Evolutionary conservation across 2,113 vertebrate genomes (phyloP).

Genomic region (Gorsachius goisagi): DNA sequence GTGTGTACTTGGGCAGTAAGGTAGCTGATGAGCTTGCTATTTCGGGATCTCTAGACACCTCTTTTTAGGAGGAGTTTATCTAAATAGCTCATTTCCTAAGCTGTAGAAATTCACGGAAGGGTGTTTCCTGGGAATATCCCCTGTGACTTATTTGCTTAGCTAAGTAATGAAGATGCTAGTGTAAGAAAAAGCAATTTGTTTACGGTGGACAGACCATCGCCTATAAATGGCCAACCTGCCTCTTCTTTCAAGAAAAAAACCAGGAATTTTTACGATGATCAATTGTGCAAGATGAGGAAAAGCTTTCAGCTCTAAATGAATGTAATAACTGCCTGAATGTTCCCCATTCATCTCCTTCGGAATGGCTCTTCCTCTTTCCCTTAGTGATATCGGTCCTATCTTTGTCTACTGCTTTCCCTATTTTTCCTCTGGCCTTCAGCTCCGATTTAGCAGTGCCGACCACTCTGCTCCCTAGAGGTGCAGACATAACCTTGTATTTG

Average conservation of each 20-base stretch:
- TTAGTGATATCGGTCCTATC: not conserved
- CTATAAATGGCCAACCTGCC: not conserved
- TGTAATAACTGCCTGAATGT: not conserved
- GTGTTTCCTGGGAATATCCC: not conserved
- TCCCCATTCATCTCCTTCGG: not conserved
- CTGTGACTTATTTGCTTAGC: not conserved
- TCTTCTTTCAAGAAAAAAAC: not conserved
- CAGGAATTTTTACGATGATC: not conserved
- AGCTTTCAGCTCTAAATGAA: not conserved
- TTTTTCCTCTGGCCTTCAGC: not conserved
- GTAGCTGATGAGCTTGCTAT: not conserved
- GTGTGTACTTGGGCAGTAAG: not conserved
- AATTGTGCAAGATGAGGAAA: not conserved
- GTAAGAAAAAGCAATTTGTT: not conserved
- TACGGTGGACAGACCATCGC: not conserved
- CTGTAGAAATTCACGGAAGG: not conserved
- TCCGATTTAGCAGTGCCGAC: not conserved
- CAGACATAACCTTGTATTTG: not conserved
- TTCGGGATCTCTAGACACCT: not conserved
- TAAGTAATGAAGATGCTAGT: not conserved
- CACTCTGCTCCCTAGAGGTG: not conserved
- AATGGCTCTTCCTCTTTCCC: not conserved
- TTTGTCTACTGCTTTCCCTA: not conserved
- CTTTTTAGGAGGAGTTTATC: not conserved
- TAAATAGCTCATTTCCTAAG: not conserved